Conservation (phyloP, 2,888 invertebrate species). For the Galerucella pusilla region DNA sequence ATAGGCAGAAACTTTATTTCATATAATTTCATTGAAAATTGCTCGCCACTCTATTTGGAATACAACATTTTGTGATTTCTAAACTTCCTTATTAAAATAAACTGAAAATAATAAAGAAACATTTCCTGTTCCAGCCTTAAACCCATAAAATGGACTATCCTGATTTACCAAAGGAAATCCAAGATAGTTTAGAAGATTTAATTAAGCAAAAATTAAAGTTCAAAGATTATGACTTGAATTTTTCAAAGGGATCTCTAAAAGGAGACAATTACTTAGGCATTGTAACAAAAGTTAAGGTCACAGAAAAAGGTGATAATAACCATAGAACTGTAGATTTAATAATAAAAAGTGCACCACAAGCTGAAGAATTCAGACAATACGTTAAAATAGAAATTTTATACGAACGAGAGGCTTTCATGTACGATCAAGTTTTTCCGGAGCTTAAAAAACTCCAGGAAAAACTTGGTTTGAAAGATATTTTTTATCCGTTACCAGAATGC, state of each 20-base stretch:
- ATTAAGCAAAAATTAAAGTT: slow-evolving; percentile 12
- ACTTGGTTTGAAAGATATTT: slow-evolving; percentile 17
- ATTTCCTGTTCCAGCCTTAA: neutral
- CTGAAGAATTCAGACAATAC: slow-evolving; percentile 35
- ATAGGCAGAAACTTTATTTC: no score
- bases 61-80: no score
- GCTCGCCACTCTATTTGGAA: no score
- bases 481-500: slow-evolving; percentile 22
- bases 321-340: slow-evolving; percentile 33
- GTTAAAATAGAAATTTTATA: slow-evolving; percentile 32
- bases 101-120: no score
- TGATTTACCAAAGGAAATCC: slow-evolving; percentile 9
- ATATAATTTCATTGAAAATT: no score
- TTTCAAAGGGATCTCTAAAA: slow-evolving; percentile 46
- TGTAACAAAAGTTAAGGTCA: slow-evolving; percentile 44
- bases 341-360: slow-evolving; percentile 36
- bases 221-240: slow-evolving; percentile 34
- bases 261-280: slow-evolving; percentile 56
- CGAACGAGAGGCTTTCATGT: slow-evolving; percentile 31
- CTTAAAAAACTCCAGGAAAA: slow-evolving; percentile 24
- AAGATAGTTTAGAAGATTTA: slow-evolving; percentile 9
- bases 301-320: slow-evolving; percentile 23
- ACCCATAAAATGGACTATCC: neutral
- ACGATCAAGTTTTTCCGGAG: slow-evolving; percentile 26
- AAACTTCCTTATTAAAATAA: no score